These are phyloP conservation scores for Eulemur macaco DNA, from an alignment of 2,113 vertebrate species.

Conservation along the genomic window DNA sequence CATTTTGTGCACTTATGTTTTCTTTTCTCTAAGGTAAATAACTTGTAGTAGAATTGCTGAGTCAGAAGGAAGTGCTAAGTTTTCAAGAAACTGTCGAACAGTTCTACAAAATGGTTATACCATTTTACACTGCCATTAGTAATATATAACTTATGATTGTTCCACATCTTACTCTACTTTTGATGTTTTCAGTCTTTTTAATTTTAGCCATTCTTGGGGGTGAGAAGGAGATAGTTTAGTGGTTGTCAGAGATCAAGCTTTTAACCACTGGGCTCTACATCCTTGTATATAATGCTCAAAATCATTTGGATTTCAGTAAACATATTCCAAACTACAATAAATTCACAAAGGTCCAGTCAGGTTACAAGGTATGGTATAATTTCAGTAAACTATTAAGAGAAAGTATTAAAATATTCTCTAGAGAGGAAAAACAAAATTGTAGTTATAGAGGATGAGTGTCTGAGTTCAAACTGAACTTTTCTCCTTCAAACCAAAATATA, in stretches of 20 bases:
- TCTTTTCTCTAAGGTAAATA: neutral
- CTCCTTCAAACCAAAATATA: conserved; percentile 11
- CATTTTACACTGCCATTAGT: neutral
- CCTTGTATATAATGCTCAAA: neutral
- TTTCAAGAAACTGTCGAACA: neutral
- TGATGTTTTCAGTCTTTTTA: neutral
- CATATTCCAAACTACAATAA: neutral
- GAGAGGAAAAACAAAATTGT: neutral
- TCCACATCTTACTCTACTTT: neutral
- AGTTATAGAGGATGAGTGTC: neutral
- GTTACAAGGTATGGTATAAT: neutral
- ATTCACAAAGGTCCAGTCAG: neutral
- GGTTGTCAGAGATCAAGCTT: neutral
- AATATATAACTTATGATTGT: neutral
- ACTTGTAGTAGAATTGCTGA: neutral
- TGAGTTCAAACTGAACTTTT: conserved; percentile 33
- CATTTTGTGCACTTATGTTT: neutral
- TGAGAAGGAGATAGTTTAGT: neutral
- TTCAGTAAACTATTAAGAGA: neutral
- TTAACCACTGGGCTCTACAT: neutral
- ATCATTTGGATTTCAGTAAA: neutral
- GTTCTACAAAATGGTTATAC: neutral
- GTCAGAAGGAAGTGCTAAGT: neutral
- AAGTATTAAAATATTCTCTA: neutral
- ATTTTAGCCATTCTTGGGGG: neutral